Evolutionary conservation across 37 sponge, comb jelly and placozoan genomes (phyloP), one percentile per base, ranked within the genome.

Genomic region (Aphrocallistes beatrix): DNA sequence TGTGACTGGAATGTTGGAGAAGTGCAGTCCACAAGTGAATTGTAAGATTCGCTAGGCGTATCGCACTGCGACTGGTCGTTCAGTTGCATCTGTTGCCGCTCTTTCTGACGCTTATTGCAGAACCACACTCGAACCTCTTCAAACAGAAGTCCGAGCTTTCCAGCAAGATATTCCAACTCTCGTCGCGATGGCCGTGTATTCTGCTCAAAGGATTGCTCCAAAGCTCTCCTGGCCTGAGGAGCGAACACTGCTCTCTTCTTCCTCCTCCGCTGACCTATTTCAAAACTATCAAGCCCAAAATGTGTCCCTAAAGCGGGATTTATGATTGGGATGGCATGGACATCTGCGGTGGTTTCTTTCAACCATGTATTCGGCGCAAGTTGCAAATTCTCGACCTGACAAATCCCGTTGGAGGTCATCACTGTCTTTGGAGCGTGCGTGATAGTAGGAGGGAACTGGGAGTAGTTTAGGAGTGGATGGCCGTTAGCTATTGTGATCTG

Each of bases 41-140:
- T 60, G n/a, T 60, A 60, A 13, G 75, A 60, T 3, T 60, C 75
- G 6, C 75, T 30, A 13, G 28, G n/a, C 34, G 75, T 19, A 13
- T 60, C 75, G 25, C 75, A 8, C n/a, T 60, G 75, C 21, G 75
- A 28, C 17, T 3, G 75, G 34, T 60, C 75, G n/a, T 60, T 60
- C 17, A 32, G 75, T 30, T 60, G 75, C 75, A 60, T 3, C 34
- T 60, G 75, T 30, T 88, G 86, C 51, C 90, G 90, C 51, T 83
- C 60, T 86, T 94, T 94, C 88, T 94, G 94, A 0, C 94, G 82
- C 51, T 94, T 94, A 90, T 94, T 94, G 84, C 94, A 94, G 38
- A 94, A 94, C 94, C 94, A 94, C 36, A 94, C 92, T 0, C 94
- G 87, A 38, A 94, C 92, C 86, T 94, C 94, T 50, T 94, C 94